A percentile compares a stretch with the other conserved stretches of the same genome.
These are phyloP conservation scores for Hylyphantes graminicola DNA, from an alignment of 1,140 invertebrate species.

Conservation along the genomic window DNA sequence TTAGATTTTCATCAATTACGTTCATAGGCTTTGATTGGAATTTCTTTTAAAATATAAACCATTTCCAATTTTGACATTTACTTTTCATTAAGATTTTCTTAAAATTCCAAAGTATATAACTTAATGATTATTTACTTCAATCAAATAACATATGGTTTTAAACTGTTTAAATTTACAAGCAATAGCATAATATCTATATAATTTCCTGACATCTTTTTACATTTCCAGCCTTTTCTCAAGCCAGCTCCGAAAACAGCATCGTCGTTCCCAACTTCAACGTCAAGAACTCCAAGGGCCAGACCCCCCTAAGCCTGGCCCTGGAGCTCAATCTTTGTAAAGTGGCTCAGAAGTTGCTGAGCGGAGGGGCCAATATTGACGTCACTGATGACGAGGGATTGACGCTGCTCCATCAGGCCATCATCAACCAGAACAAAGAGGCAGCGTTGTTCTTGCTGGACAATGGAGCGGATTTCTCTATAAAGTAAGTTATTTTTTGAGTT, in stretches of 20 bases:
- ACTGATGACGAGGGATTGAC: conserved; percentile 82
- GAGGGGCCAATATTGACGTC: conserved; percentile 82
- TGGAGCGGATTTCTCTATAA: conserved; percentile 85
- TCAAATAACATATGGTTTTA: no score
- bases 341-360: conserved; percentile 78
- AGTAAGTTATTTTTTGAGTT: conserved; percentile 71
- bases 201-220: not conserved
- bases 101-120: not conserved
- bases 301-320: conserved; percentile 84
- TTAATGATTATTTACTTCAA: no score
- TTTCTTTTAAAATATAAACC: no score
- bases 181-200: not conserved
- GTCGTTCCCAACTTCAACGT: conserved; percentile 78
- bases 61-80: no score
- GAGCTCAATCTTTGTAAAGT: conserved; percentile 73
- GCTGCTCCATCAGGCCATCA: conserved; percentile 86
- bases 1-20: no score
- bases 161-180: not conserved
- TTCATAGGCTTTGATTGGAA: no score
- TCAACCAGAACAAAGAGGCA: conserved; percentile 82
- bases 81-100: no score
- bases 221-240: conserved; percentile 55
- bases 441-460: conserved; percentile 90
- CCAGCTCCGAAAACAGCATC: conserved; percentile 19
- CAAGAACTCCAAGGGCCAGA: conserved; percentile 84